These are phyloP conservation scores for Tupaia chinensis DNA, from an alignment of 2,113 vertebrate genomes.

Conservation along the genomic window DNA sequence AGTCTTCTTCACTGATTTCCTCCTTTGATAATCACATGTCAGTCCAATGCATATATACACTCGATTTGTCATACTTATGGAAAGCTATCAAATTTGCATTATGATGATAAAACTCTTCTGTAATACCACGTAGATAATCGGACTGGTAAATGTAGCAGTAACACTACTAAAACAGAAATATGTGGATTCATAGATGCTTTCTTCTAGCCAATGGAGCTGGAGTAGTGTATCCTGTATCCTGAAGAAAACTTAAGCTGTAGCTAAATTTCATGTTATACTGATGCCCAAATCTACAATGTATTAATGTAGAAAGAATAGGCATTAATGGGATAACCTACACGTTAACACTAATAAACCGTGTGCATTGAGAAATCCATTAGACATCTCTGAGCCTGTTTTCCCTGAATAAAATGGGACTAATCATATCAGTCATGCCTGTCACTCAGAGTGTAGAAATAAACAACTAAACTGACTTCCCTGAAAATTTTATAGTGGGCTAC, in stretches of 20 bases:
- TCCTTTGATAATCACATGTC: conserved; percentile 15
- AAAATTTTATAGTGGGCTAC: not conserved
- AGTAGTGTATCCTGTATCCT: not conserved
- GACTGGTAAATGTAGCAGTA: not conserved
- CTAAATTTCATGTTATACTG: not conserved
- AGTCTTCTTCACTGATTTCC: not conserved
- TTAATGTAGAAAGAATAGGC: not conserved
- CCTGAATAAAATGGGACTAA: not conserved
- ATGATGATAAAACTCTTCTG: not conserved
- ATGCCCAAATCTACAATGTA: not conserved
- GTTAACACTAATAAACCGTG: not conserved
- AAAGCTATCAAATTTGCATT: not conserved
- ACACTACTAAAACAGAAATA: not conserved
- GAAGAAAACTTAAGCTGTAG: not conserved
- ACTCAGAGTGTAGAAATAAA: not conserved
- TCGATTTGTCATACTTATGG: not conserved
- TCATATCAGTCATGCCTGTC: not conserved
- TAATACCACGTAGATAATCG: not conserved
- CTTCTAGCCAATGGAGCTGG: not conserved
- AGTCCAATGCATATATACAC: not conserved
- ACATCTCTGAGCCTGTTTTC: not conserved
- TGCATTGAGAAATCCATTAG: not conserved
- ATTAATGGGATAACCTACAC: not conserved
- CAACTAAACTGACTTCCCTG: not conserved
- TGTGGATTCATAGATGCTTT: not conserved